Base-by-base conservation (phyloP, 2,113 vertebrate genomes). In the Pachypanchax playfairii region DNA sequence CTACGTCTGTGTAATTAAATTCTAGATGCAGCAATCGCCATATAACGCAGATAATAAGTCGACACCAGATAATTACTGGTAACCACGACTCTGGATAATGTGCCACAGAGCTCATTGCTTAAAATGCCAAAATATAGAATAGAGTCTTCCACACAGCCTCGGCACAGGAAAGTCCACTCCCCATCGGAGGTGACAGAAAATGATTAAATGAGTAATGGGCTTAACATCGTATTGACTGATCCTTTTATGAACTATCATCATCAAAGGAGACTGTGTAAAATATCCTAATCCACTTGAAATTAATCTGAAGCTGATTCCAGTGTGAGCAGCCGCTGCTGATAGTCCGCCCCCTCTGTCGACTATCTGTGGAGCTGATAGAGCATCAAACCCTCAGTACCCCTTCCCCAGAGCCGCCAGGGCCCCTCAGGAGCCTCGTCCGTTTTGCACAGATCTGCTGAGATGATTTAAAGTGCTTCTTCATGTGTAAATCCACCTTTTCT, bases 1-100 rank as follows among this genome's bases (percentile, higher is more conserved):
- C 65, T 42, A 73, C 87, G 77, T 73, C 63, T 28, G 56, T 2
- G 53, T 84, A 73, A 85, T 85, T 69, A 60, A 1, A 87, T 84
- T 81, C 43, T 4, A 36, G n/a, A 25, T 24, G 67, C 75, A 42
- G 38, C n/a, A 46, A 38, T 51, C 67, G 75, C 35, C 63, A 3
- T 51, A 15, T 74, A 56, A 62, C 76, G 49, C 48, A 46, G 70
- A 65, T 76, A 72, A 84, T 71, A 54, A 71, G 63, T 61, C 31
- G 57, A 76, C 39, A 17, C 15, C 57, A 54, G 55, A 63, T 75
- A 50, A 64, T 79, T 80, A 75, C 65, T 75, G 70, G 82, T 64
- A 78, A 76, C 60, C 61, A n/a, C 51, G 17, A 53, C 52, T 62
- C n/a, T 2, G 48, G 53, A 56, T 39, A 50, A 74, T 51, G 31